Conservation (phyloP, 2,797 vertebrate genomes). For the Falco concolor region DNA sequence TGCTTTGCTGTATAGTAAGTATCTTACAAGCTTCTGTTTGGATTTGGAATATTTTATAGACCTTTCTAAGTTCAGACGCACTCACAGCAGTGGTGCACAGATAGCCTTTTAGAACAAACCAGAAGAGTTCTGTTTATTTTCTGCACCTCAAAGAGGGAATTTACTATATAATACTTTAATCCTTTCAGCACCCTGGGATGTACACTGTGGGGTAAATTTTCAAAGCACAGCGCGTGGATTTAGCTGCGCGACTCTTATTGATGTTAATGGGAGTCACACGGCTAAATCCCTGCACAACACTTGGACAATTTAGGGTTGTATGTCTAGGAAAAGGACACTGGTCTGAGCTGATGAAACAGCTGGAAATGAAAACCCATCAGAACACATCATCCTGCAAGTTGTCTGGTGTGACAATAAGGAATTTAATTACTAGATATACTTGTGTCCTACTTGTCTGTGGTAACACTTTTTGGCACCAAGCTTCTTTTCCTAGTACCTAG, state of each 20-base stretch:
- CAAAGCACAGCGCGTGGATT: slow-evolving; percentile 67
- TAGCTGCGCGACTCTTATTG: slow-evolving; percentile 67
- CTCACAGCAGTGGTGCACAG: slow-evolving; percentile 22
- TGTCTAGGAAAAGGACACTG: slow-evolving; percentile 62
- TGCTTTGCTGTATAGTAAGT: background rate
- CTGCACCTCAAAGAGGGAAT: slow-evolving; percentile 62
- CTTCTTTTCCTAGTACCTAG: background rate
- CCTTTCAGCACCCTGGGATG: slow-evolving; percentile 70
- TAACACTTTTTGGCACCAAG: background rate
- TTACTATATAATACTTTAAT: slow-evolving; percentile 74
- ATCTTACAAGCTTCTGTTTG: background rate
- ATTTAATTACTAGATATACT: slow-evolving; percentile 58
- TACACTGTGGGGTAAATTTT: slow-evolving; percentile 71
- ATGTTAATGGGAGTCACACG: slow-evolving; percentile 73
- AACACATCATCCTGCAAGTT: slow-evolving; percentile 47
- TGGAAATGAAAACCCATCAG: slow-evolving; percentile 60
- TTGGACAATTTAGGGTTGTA: slow-evolving; percentile 67
- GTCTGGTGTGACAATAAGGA: slow-evolving; percentile 26
- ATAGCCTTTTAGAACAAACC: slow-evolving; percentile 58
- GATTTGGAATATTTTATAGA: slow-evolving; percentile 22
- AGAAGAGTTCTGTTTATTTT: slow-evolving; percentile 65
- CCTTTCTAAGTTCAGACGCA: background rate
- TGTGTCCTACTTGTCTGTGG: slow-evolving; percentile 35
- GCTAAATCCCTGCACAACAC: slow-evolving; percentile 68
- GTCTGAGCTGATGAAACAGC: slow-evolving; percentile 66